phyloP scores from a whole-genome alignment of 2,113 vertebrate genomes.

The Cottus gobio region DNA sequence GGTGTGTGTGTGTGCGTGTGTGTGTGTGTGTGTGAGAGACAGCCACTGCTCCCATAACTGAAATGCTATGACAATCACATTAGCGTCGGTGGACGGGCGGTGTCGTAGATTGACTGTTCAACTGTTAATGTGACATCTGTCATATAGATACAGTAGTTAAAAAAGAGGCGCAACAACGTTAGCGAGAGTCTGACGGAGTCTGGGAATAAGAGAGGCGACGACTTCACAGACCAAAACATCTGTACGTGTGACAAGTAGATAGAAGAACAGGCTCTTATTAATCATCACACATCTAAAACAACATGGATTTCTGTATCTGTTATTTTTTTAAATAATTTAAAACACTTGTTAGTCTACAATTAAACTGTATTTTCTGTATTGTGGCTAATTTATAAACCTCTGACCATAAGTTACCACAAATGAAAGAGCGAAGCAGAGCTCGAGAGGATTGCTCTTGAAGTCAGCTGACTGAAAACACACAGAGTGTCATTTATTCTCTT shows the following conservation, averaged over 20 bases:
- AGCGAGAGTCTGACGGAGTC: not conserved
- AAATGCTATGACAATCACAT: slow-evolving; percentile 37
- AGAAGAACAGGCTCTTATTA: not conserved
- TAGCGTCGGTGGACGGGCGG: slow-evolving; percentile 14
- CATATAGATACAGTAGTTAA: slow-evolving; percentile 63
- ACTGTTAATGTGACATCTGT: slow-evolving; percentile 59
- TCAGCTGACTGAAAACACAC: slow-evolving; percentile 6
- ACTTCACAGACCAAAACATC: not conserved
- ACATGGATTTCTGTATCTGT: not conserved
- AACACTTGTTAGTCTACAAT: not conserved
- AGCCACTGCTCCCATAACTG: slow-evolving; percentile 42
- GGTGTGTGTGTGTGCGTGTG: slow-evolving; percentile 15
- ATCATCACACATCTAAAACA: not conserved
- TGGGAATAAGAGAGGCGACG: slow-evolving; percentile 24
- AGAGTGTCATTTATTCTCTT: slow-evolving; percentile 1
- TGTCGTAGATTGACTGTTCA: slow-evolving; percentile 33
- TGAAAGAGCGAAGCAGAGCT: not conserved
- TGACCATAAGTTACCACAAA: not conserved
- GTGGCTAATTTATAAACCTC: not conserved
- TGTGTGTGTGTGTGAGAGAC: not conserved
- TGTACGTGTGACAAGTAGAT: not conserved
- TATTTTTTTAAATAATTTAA: not conserved
- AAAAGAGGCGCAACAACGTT: slow-evolving; percentile 27
- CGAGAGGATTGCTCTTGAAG: not conserved
- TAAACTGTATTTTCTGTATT: not conserved